These are phyloP conservation scores for Geotrypetes seraphini DNA, from an alignment of 2,797 vertebrate species.

Conservation along the genomic window DNA sequence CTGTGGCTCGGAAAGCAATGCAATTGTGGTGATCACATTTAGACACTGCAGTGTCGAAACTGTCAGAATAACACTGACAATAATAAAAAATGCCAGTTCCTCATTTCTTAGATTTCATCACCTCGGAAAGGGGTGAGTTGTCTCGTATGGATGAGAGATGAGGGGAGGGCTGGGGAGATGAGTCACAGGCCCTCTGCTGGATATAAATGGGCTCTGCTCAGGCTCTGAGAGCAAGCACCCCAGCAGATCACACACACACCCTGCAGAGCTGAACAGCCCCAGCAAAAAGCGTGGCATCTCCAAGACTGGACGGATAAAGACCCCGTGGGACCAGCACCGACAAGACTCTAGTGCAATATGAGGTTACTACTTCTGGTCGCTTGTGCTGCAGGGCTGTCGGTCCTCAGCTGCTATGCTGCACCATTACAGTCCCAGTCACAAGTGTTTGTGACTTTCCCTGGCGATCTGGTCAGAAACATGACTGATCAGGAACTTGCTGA, in stretches of 20 bases:
- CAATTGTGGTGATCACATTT: not conserved
- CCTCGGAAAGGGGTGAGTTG: constrained; percentile 28
- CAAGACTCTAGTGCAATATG: constrained; percentile 12
- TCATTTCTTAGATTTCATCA: constrained; percentile 33
- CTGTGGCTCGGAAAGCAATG: accelerated
- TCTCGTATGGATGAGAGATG: constrained; percentile 13
- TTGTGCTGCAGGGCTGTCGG: constrained; percentile 52
- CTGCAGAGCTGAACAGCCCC: not conserved
- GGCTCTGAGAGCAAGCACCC: not conserved
- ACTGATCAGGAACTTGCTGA: constrained; percentile 69
- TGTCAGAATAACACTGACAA: constrained; percentile 30
- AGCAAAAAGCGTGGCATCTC: too few relatives aligned
- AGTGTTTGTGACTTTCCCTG: constrained; percentile 66
- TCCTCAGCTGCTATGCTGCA: constrained; percentile 38
- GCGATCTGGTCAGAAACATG: constrained; percentile 56
- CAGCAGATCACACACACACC: too few relatives aligned
- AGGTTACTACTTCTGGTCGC: constrained; percentile 24
- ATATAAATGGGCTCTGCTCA: constrained; percentile 22
- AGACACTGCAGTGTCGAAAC: constrained; percentile 41
- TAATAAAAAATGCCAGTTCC: too few relatives aligned
- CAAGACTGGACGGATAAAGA: constrained; percentile 5
- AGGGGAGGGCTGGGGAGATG: constrained; percentile 29
- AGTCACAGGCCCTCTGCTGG: constrained; percentile 16
- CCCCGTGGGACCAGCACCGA: constrained; percentile 5
- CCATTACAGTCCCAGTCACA: constrained; percentile 35